Evolutionary conservation across 2,888 invertebrate genomes (phyloP), one percentile per base, ranked within the genome.

Genomic region (Leuctra nigra): DNA sequence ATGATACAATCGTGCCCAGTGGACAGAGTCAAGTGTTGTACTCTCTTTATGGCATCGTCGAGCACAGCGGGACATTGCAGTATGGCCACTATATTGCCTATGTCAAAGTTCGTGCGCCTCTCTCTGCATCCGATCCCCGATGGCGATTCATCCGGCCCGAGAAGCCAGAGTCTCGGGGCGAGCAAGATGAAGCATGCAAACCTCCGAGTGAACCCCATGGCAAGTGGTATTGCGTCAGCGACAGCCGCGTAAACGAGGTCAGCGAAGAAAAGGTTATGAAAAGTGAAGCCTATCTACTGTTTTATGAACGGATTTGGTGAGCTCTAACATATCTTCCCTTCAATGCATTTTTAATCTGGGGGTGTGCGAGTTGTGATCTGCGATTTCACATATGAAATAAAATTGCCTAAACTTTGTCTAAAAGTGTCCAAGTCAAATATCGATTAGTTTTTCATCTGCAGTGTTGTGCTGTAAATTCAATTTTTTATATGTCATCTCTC

Each of bases 51-150:
- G 98, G 95, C 0, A 86, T 99, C 0, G 96, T 98, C 2, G 94
- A 93, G 68, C 98, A 99, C 69, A 87, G 88, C 54, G 98, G 98
- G 0, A 84, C 87, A 2, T 82, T 97, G 70, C 86, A 87, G 67
- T 91, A 93, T 33, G 89, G 90, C 23, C 89, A 90, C 69, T 99
- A 99, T 69, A 91, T 94, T 1, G 94, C 97, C 4, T 98, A 93
- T 68, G 91, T 98, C 22, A 50, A 95, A 76, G 88, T 91, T 53
- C 65, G 29, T 54, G 52, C 57, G 4, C 78, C 80, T 6, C 70
- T 86, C 33, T 72, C 75, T 25, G 69, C 77, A 1, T 78, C 80
- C n/a, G 84, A 85, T 66, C 79, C 81, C 7, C 77, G 85, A 11
- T 87, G 87, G 86, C 79, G 82, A 65, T 88, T 87, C 70, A 68